Evolutionary conservation across 2,888 invertebrate genomes (phyloP), one percentile per base, ranked within the genome.

Genomic region (Listrodromus nycthemerus): DNA sequence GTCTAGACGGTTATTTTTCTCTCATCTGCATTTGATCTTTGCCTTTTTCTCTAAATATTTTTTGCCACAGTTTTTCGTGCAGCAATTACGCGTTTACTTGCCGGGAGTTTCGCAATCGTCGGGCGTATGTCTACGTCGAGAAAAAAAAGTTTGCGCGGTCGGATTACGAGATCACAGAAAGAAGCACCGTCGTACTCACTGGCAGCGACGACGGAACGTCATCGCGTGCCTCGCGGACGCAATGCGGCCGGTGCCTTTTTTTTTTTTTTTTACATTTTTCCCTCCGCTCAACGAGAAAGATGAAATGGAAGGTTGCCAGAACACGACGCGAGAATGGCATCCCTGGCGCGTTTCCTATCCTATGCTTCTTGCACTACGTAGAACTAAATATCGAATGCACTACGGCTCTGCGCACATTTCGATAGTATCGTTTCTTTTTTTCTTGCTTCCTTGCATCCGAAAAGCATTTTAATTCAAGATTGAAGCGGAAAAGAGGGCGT

Each of bases 271-370:
- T 79, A 41, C 73, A 66, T 73, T 13, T 30, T 13, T 24, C 48
- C 71, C 21, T 55, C 70, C 66, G 74, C 70, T 67, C 77, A 16
- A 21, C 61, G 75, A 71, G 75, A 74, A 84, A 84, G 75, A 84
- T 80, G 78, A 85, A 82, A 85, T 86, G 86, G 83, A 82, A 83
- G 78, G 52, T 45, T 86, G 86, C 86, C 84, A 86, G 82, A 73
- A 71, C 48, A 78, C 50, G 77, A 74, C 33, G 66, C 45, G 77
- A 71, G 78, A 71, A 80, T 78, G 73, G 82, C 76, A 82, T 82
- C 67, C 66, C 77, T 73, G 41, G 66, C 78, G 52, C 50, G 58
- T 61, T 61, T 77, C 50, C 73, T 77, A 50, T 61, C 67, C 33
- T 67, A 82, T 78, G 61, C 67, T 67, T 82, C 52, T 73, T 67